Percentiles rank a stretch among this genome's conserved stretches.
phyloP scores from a whole-genome alignment of 2,888 invertebrate genomes.

The Sinohyriopsis cumingii region DNA sequence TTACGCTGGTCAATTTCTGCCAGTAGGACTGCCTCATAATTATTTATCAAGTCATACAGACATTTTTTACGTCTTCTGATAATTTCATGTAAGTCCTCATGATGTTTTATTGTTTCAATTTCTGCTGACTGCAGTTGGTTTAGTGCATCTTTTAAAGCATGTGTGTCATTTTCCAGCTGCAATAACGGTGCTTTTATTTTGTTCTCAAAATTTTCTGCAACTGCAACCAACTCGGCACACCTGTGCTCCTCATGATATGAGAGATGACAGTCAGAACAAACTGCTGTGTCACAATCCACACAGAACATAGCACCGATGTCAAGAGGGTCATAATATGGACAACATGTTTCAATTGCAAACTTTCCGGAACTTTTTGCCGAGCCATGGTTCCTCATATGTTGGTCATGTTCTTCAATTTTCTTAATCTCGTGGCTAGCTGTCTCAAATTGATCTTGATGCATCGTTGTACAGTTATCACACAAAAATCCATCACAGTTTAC shows the following conservation, averaged over 20 bases:
- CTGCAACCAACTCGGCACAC: constrained; percentile 58
- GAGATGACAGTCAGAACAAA: constrained; percentile 57
- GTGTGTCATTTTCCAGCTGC: constrained; percentile 44
- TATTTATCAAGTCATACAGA: constrained; percentile 51
- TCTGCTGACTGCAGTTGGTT: constrained; percentile 43
- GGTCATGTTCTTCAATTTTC: constrained; percentile 42
- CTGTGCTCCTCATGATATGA: constrained; percentile 51
- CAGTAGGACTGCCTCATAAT: constrained; percentile 55
- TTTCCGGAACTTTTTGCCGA: constrained; percentile 22
- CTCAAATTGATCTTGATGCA: constrained; percentile 50
- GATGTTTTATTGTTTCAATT: constrained; percentile 37
- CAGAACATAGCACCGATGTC: constrained; percentile 60
- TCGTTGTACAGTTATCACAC: constrained; percentile 47
- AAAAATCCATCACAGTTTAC: constrained; percentile 58
- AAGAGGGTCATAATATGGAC: constrained; percentile 55
- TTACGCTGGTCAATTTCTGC: constrained; percentile 53
- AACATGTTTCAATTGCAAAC: constrained; percentile 48
- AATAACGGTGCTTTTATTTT: constrained; percentile 54
- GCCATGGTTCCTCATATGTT: constrained; percentile 29
- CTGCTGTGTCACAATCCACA: constrained; percentile 58
- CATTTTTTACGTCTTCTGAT: constrained; percentile 50
- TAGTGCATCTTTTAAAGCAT: constrained; percentile 40
- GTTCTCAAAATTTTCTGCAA: constrained; percentile 59
- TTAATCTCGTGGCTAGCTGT: constrained; percentile 51
- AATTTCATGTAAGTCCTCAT: constrained; percentile 38